phyloP scores from a whole-genome alignment of 2,888 invertebrate genomes.

The Pseudeuparius sepicola region DNA sequence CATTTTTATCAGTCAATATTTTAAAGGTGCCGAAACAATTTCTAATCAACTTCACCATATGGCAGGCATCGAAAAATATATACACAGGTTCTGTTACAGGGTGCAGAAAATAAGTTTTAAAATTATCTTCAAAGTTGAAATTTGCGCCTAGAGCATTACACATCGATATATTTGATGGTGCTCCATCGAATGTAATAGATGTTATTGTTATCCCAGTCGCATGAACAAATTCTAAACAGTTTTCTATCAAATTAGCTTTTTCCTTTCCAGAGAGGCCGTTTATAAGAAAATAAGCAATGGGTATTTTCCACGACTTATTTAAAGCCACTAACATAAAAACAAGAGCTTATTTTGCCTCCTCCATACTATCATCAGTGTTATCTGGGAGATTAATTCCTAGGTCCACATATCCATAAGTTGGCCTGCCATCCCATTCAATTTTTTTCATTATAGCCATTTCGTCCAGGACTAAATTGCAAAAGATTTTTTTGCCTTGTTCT shows the following conservation, averaged over 20 bases:
- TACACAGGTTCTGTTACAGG: not conserved
- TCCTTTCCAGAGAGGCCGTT: constrained; percentile 4
- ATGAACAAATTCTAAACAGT: constrained; percentile 9
- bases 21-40: not conserved
- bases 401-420: constrained; percentile 2
- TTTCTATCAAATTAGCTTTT: constrained; percentile 4
- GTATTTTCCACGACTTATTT: constrained; percentile 7
- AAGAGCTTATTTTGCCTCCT: constrained; percentile 5
- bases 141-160: constrained; percentile 2
- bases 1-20: not conserved
- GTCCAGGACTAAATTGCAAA: constrained; percentile 7
- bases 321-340: constrained; percentile 7
- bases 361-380: not conserved
- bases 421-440: constrained; percentile 5
- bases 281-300: constrained; percentile 8
- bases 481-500: not conserved
- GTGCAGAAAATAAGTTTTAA: too few species aligned
- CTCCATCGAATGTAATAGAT: constrained; percentile 7
- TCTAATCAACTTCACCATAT: too few species aligned
- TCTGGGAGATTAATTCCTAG: not conserved
- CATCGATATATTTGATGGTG: constrained; percentile 10
- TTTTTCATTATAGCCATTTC: constrained; percentile 9
- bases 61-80: too few species aligned
- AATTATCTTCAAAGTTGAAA: constrained; percentile 1
- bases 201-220: constrained; percentile 6